Conservation (phyloP, 2,888 invertebrate genomes). For the Pyrgus malvae region DNA sequence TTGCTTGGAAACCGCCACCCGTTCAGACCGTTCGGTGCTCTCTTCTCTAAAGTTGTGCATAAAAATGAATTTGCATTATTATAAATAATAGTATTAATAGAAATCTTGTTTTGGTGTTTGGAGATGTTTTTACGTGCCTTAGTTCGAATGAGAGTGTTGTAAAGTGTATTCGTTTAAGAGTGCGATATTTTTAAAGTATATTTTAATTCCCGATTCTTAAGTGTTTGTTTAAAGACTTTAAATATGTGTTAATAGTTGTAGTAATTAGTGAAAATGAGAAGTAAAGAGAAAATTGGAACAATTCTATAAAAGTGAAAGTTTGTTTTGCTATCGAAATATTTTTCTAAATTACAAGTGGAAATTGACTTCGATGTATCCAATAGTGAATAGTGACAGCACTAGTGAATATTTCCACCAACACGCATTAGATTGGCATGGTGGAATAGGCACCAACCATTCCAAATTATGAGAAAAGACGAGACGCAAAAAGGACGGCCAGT, state of each 20-base stretch:
- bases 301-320: no score
- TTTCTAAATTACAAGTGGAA: no score
- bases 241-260: neutral
- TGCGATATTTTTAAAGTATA: neutral
- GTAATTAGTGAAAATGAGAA: neutral
- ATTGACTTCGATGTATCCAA: no score
- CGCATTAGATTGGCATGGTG: no score
- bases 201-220: neutral
- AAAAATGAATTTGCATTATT: neutral
- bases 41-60: neutral
- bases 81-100: neutral
- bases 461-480: no score
- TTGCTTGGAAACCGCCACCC: conserved; percentile 41
- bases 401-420: no score
- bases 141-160: neutral
- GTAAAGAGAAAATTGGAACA: no score
- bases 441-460: no score
- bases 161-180: neutral
- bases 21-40: conserved; percentile 30
- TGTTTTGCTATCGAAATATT: no score
- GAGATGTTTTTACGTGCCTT: neutral
- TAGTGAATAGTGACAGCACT: no score
- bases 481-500: neutral
- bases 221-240: neutral
- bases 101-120: neutral